Base-by-base conservation (phyloP, 2,113 vertebrate genomes). In the Trematomus loennbergii region DNA sequence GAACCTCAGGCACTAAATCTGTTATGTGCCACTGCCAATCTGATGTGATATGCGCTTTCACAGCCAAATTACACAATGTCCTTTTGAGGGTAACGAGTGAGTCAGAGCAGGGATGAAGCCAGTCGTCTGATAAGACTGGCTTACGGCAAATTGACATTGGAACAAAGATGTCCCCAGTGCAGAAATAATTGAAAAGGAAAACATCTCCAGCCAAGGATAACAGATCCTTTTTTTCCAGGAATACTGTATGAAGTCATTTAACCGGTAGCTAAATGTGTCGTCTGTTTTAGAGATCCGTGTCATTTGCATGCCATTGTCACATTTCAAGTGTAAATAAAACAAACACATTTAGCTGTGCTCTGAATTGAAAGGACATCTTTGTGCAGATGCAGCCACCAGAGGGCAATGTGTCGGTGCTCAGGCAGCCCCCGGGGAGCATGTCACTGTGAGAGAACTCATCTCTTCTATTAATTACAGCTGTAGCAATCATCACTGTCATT, bases 361-460 rank as follows among this genome's bases (percentile, higher is more conserved):
- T 79, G 68, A 64, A 50, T 16, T 52, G 43, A 45, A 67, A 69
- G 60, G 54, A 73, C 12, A 0, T 52, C 57, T 53, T 33, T 53
- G 54, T 52, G 66, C 36, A 8, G 11, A 40, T 69, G 25, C 17
- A 17, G 25, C 90, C 92, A 93, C 86, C 70, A 89, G 92, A 86
- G 89, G 86, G 88, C 89, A 87, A 46, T 88, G 78, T 91, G 76
- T 82, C 20, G 67, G 79, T 83, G 79, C 72, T 57, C 64, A 67
- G 29, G 49, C 43, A 40, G 36, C 36, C 36, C 36, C 36, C 13
- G 72, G 60, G 57, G 72, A 40, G 15, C 50, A 40, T 8, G 20
- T 75, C 66, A 65, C 68, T 57, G 43, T 54, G 52, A 40, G 29
- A 58, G 53, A 54, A 60, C 46, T 69, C 65, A 82, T 80, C 69